These are phyloP conservation scores for Marcusenius ussheri DNA, from an alignment of 2,113 vertebrate genomes.

Conservation along the genomic window DNA sequence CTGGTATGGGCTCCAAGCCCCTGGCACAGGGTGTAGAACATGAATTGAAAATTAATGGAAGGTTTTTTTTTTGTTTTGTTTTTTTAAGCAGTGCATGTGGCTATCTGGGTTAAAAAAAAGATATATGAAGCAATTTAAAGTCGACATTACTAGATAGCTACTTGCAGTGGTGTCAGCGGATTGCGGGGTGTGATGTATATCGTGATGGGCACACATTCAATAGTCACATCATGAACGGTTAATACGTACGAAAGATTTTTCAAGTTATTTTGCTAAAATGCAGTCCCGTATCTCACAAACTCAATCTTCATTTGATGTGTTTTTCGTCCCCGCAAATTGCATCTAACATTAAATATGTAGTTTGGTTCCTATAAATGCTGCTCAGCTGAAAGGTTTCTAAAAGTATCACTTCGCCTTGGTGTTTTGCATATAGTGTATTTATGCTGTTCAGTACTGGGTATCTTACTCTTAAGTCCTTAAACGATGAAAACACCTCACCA, in stretches of 20 bases:
- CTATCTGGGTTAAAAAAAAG: too few species aligned
- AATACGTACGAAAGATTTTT: too few species aligned
- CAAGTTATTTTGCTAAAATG: too few species aligned
- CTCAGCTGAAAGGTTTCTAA: not conserved
- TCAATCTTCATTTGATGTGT: too few species aligned
- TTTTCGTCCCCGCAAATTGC: not conserved
- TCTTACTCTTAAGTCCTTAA: not conserved
- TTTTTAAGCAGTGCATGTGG: too few species aligned
- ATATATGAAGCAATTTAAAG: too few species aligned
- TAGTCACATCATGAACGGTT: not conserved
- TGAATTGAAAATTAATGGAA: too few species aligned
- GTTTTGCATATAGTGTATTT: not conserved
- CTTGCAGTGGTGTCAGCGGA: too few species aligned
- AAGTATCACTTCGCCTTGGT: not conserved
- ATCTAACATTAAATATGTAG: not conserved
- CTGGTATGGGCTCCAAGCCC: not conserved
- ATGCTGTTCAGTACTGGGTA: not conserved
- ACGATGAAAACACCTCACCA: not conserved
- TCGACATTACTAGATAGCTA: too few species aligned
- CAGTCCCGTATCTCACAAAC: too few species aligned
- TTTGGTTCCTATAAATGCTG: not conserved
- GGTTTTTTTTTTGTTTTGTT: too few species aligned
- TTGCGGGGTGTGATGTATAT: not conserved
- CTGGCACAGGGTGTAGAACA: not conserved
- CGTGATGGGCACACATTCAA: not conserved